Evolutionary conservation across 2,888 invertebrate species (phyloP).

Genomic region (Cryptus armator): DNA sequence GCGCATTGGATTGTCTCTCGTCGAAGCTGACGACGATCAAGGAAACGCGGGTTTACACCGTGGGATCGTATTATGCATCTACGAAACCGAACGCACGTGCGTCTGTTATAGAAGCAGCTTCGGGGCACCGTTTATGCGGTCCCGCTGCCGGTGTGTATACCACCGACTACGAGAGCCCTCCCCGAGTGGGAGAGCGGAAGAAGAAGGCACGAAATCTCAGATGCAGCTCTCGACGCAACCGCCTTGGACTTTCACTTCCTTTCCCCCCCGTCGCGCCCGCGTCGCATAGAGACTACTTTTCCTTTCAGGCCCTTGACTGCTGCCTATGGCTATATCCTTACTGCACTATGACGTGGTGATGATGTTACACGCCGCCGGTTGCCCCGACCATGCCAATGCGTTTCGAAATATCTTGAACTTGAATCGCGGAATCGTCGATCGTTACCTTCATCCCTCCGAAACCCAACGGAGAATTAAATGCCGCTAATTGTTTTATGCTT

Average conservation of each 20-base stretch:
- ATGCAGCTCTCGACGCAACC: conserved; percentile 78
- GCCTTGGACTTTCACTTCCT: conserved; percentile 84
- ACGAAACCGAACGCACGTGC: conserved; percentile 50
- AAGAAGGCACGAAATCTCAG: conserved; percentile 77
- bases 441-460: background rate
- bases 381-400: conserved; percentile 77
- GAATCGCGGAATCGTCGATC: conserved; percentile 41
- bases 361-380: conserved; percentile 31
- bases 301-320: conserved; percentile 80
- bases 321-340: conserved; percentile 36
- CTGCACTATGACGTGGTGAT: conserved; percentile 26
- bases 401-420: conserved; percentile 73
- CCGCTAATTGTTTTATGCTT: no score
- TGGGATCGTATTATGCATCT: conserved; percentile 30
- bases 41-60: background rate
- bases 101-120: conserved; percentile 24
- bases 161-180: conserved; percentile 42
- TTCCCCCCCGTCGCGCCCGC: conserved; percentile 74
- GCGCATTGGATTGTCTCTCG: background rate
- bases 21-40: background rate
- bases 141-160: conserved; percentile 16
- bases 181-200: conserved; percentile 65
- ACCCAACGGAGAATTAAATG: no score
- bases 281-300: conserved; percentile 81
- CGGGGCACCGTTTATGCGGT: background rate